Percentiles rank a stretch among this genome's conserved stretches.
phyloP scores from a whole-genome alignment of 2,888 invertebrate species.

The Penaeus monodon region DNA sequence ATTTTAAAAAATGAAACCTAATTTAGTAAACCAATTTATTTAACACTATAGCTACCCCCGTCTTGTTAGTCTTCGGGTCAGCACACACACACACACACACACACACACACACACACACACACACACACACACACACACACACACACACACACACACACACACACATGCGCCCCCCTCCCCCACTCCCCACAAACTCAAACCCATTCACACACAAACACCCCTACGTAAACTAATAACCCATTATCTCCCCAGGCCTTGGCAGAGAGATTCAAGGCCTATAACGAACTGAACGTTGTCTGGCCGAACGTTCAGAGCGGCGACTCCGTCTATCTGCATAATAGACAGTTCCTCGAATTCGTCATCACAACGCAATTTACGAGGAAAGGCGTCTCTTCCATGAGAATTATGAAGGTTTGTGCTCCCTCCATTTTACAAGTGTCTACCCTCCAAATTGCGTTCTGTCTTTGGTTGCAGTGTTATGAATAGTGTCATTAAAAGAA shows the following conservation, averaged over 20 bases:
- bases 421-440: constrained; percentile 16
- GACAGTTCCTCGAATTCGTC: constrained; percentile 60
- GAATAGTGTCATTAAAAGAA: too few species aligned
- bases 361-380: constrained; percentile 53
- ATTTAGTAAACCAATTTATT: too few species aligned
- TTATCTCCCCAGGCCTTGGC: constrained; percentile 38
- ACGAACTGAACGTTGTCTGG: constrained; percentile 39
- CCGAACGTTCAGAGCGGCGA: constrained; percentile 28
- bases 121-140: too few species aligned
- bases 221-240: neutral
- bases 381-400: constrained; percentile 38
- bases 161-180: too few species aligned
- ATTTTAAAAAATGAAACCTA: too few species aligned
- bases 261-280: constrained; percentile 47
- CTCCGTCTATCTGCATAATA: constrained; percentile 58
- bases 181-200: too few species aligned
- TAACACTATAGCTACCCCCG: too few species aligned
- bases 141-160: too few species aligned
- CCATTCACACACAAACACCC: neutral
- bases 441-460: neutral
- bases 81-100: too few species aligned
- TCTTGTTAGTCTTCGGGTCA: too few species aligned
- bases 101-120: too few species aligned
- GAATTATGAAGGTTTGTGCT: constrained; percentile 44
- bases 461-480: neutral